Conservation (phyloP, 2,113 vertebrate species). For the Erinaceus europaeus region DNA sequence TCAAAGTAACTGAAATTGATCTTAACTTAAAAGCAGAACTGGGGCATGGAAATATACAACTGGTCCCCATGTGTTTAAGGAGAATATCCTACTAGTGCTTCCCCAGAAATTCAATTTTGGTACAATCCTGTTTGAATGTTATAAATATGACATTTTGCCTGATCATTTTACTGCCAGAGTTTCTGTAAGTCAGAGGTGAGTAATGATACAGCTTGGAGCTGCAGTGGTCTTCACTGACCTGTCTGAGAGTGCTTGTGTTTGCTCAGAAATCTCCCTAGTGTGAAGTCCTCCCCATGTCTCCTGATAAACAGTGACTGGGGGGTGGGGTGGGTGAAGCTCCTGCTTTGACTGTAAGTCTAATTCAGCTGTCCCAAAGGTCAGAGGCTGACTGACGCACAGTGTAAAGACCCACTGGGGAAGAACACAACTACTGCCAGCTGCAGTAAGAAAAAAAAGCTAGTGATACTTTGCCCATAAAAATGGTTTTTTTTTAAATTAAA, state of each 20-base stretch:
- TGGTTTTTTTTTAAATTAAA: neutral
- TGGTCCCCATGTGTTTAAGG: neutral
- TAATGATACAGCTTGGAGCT: neutral
- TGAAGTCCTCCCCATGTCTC: neutral
- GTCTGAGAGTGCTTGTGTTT: too few species aligned
- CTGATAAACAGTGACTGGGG: neutral
- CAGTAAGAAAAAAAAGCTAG: neutral
- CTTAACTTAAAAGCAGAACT: neutral
- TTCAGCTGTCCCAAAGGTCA: constrained; percentile 29
- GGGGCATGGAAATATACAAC: neutral
- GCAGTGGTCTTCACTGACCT: too few species aligned
- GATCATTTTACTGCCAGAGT: neutral
- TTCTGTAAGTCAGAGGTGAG: neutral
- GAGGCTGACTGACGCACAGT: neutral
- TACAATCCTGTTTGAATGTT: neutral
- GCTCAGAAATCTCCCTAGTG: neutral
- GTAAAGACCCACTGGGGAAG: neutral
- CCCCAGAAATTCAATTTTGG: neutral
- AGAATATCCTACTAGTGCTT: neutral
- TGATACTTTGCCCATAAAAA: neutral
- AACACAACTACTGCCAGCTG: neutral
- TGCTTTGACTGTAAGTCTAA: neutral
- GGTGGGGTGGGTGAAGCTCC: neutral
- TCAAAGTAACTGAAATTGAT: neutral
- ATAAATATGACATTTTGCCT: neutral